These are phyloP conservation scores for Eulemur coronatus DNA, from an alignment of 2,797 vertebrate genomes.

Conservation along the genomic window DNA sequence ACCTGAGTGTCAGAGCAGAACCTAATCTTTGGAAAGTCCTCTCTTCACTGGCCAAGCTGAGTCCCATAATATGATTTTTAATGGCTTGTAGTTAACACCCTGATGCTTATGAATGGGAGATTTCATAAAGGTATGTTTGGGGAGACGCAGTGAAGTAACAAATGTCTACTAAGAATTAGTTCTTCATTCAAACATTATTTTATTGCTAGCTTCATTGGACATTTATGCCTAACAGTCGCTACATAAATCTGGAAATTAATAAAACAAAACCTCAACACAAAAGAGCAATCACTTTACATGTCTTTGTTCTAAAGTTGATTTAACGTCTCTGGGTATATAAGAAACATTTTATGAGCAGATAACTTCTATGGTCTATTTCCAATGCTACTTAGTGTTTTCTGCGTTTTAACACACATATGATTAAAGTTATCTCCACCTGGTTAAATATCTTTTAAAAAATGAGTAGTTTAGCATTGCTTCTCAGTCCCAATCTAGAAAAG, in stretches of 20 bases:
- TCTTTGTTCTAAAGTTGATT: conserved; percentile 62
- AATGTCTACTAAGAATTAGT: conserved; percentile 54
- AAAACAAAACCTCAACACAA: conserved; percentile 57
- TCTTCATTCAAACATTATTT: conserved; percentile 69
- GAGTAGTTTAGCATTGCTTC: not conserved
- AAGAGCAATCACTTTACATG: conserved; percentile 45
- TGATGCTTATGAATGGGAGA: conserved; percentile 67
- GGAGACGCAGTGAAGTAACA: not conserved
- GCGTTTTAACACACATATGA: not conserved
- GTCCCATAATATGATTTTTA: conserved; percentile 35
- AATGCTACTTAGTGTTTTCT: not conserved
- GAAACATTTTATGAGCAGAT: conserved; percentile 40
- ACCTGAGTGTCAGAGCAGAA: not conserved
- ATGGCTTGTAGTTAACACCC: conserved; percentile 26
- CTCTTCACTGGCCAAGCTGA: not conserved
- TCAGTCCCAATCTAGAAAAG: not conserved
- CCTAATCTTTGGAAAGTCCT: not conserved
- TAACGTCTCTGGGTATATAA: conserved; percentile 7
- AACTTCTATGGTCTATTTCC: not conserved
- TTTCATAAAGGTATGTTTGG: conserved; percentile 51
- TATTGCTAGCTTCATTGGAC: conserved; percentile 54
- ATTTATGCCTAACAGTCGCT: conserved; percentile 60
- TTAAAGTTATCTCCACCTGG: not conserved
- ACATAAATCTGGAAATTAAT: conserved; percentile 67
- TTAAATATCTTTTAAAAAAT: not conserved